Percentiles rank a stretch among this genome's conserved stretches.
These are phyloP conservation scores for Drosophila santomea DNA, from an alignment of 1,140 invertebrate species.

Conservation along the genomic window DNA sequence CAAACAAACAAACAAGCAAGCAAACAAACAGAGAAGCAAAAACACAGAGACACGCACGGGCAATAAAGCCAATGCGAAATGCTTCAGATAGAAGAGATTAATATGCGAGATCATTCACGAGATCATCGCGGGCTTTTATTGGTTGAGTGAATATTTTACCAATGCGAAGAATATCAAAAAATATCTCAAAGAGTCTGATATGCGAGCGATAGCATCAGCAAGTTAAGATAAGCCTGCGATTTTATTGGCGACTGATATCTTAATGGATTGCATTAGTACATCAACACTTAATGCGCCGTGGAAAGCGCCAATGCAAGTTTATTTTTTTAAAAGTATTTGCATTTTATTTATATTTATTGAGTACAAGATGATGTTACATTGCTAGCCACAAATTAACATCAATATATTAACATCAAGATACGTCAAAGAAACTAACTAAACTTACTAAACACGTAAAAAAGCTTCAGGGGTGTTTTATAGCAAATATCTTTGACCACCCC, in stretches of 20 bases:
- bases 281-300: not conserved
- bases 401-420: too few species aligned
- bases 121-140: not conserved
- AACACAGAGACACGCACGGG: conserved; percentile 23
- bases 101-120: conserved; percentile 29
- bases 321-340: too few species aligned
- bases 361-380: too few species aligned
- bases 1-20: too few species aligned
- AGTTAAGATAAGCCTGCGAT: conserved; percentile 1
- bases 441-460: too few species aligned
- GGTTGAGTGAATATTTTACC: conserved; percentile 1
- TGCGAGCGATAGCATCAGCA: not conserved
- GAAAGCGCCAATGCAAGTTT: too few species aligned
- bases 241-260: not conserved
- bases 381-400: too few species aligned
- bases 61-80: conserved; percentile 36
- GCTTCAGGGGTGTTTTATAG: too few species aligned
- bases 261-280: not conserved
- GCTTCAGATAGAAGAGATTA: conserved; percentile 23
- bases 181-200: not conserved
- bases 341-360: too few species aligned
- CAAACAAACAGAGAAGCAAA: conserved; percentile 48
- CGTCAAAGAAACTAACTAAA: too few species aligned
- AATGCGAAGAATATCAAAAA: not conserved
- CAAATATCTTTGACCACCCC: too few species aligned